A percentile compares a stretch with the other conserved stretches of the same genome.
These are phyloP conservation scores for Nephrocerus scutellatus DNA, from an alignment of 2,888 invertebrate genomes.

Conservation along the genomic window DNA sequence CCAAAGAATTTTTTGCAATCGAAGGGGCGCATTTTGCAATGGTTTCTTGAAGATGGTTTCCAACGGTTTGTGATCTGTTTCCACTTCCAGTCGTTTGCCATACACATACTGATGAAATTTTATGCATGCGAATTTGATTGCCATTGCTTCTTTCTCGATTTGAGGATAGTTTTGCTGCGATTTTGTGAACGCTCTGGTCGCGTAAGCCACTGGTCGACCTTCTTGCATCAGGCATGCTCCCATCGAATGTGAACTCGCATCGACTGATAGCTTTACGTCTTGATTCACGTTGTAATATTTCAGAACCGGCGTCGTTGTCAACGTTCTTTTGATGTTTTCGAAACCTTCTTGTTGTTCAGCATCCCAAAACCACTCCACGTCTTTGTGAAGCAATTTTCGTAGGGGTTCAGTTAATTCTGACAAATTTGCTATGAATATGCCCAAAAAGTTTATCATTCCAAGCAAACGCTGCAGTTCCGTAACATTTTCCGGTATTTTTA, in stretches of 20 bases:
- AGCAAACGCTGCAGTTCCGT: slow-evolving; percentile 18
- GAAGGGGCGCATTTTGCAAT: slow-evolving; percentile 14
- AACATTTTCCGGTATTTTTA: slow-evolving; percentile 7
- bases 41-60: slow-evolving; percentile 29
- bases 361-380: too few species aligned
- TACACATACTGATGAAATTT: slow-evolving; percentile 36
- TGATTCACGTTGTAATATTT: slow-evolving; percentile 26
- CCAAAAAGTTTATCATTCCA: too few species aligned
- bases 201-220: slow-evolving; percentile 35
- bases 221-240: slow-evolving; percentile 36
- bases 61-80: slow-evolving; percentile 30
- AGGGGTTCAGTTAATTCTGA: slow-evolving; percentile 11
- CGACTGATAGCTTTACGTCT: slow-evolving; percentile 23
- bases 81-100: slow-evolving; percentile 22
- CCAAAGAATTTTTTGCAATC: slow-evolving; percentile 28
- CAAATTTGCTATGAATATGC: slow-evolving; percentile 14
- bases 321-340: too few species aligned
- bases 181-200: slow-evolving; percentile 32
- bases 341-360: too few species aligned
- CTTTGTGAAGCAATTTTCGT: slow-evolving; percentile 11
- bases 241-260: slow-evolving; percentile 16
- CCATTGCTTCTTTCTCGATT: slow-evolving; percentile 28
- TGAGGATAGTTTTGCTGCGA: slow-evolving; percentile 20
- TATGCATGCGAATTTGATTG: slow-evolving; percentile 32
- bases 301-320: too few species aligned